Evolutionary conservation across 2,797 vertebrate species (phyloP).

Genomic region (Botia kubotai): DNA sequence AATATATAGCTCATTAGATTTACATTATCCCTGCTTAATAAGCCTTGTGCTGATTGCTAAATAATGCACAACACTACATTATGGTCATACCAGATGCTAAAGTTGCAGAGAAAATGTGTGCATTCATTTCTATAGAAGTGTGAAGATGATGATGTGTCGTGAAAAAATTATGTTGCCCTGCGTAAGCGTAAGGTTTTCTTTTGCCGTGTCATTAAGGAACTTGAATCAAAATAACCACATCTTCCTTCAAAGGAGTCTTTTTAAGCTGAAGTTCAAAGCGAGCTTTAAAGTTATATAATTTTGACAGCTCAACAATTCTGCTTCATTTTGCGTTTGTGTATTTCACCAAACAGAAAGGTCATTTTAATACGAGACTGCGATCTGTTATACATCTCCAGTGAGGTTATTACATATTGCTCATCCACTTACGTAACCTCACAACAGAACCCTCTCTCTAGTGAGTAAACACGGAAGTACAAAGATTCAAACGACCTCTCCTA

Average conservation of each 20-base stretch:
- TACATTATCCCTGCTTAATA: slow-evolving; percentile 82
- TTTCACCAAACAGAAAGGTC: slow-evolving; percentile 2
- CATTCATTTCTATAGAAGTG: slow-evolving; percentile 7
- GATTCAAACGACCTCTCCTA: slow-evolving; percentile 25
- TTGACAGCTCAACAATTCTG: slow-evolving; percentile 34
- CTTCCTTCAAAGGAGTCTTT: slow-evolving; percentile 24
- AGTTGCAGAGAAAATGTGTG: slow-evolving; percentile 57
- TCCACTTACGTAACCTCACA: slow-evolving; percentile 51
- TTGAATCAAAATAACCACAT: slow-evolving; percentile 29
- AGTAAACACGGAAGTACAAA: slow-evolving; percentile 25
- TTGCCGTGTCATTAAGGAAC: slow-evolving; percentile 15
- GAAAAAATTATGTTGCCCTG: slow-evolving; percentile 9
- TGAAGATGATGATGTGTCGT: slow-evolving; percentile 15
- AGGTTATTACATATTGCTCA: slow-evolving; percentile 45
- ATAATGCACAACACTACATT: slow-evolving; percentile 80
- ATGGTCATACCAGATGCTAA: slow-evolving; percentile 73
- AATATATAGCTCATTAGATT: slow-evolving; percentile 83
- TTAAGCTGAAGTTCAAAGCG: slow-evolving; percentile 29
- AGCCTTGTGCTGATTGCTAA: slow-evolving; percentile 78
- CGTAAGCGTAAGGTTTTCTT: slow-evolving; percentile 17
- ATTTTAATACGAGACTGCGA: slow-evolving; percentile 16
- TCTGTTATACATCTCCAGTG: slow-evolving; percentile 45
- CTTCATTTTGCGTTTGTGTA: slow-evolving; percentile 38
- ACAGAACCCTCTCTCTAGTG: slow-evolving; percentile 35
- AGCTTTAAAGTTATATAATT: slow-evolving; percentile 38